Conservation (phyloP, 2,888 invertebrate genomes). For the Meiosimyza decipiens region DNA sequence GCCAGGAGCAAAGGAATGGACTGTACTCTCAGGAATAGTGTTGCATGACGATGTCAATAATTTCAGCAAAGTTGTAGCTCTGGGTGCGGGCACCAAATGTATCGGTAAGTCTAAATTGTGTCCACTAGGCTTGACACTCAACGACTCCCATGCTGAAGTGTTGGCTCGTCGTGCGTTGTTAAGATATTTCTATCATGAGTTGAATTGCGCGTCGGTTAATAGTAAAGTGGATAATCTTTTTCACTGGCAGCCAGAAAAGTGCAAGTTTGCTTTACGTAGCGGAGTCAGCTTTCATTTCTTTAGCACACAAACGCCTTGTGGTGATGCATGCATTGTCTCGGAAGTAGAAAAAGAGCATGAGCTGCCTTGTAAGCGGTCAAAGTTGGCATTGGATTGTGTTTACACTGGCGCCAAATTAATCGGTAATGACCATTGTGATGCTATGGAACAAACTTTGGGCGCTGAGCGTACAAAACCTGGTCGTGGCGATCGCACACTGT, state of each 20-base stretch:
- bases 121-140: constrained; percentile 76
- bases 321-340: constrained; percentile 87
- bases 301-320: constrained; percentile 90
- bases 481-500: constrained; percentile 86
- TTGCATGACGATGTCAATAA: constrained; percentile 65
- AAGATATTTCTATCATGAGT: constrained; percentile 78
- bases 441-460: constrained; percentile 77
- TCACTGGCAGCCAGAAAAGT: constrained; percentile 50
- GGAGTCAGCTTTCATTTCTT: constrained; percentile 83
- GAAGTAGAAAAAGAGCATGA: neutral
- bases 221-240: constrained; percentile 54
- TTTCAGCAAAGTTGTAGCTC: constrained; percentile 74
- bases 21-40: constrained; percentile 81
- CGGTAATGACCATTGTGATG: constrained; percentile 63
- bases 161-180: constrained; percentile 85
- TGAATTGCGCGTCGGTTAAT: constrained; percentile 58
- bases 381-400: constrained; percentile 41
- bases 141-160: constrained; percentile 94
- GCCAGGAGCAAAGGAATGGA: constrained; percentile 83
- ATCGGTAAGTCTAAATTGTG: constrained; percentile 79
- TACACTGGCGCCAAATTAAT: constrained; percentile 90
- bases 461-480: constrained; percentile 89
- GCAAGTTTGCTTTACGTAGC: constrained; percentile 69
- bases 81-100: constrained; percentile 94
- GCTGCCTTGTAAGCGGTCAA: constrained; percentile 34